Base-by-base conservation (phyloP, 2,888 invertebrate genomes). In the Eupithecia subfuscata region DNA sequence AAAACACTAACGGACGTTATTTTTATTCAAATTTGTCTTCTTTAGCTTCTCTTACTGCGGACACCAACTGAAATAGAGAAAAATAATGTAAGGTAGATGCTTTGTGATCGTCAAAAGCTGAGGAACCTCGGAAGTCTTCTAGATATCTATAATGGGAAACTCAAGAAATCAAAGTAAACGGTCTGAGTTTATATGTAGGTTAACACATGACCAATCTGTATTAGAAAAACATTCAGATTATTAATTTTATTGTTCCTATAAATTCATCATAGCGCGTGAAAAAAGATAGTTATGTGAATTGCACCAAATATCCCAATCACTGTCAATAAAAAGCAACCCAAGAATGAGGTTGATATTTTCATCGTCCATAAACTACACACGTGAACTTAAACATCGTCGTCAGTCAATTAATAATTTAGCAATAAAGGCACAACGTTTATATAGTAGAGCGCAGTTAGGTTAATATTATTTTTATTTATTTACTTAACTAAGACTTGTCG, bases 31-130 rank as follows among this genome's bases (percentile, higher is more conserved):
- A 68, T 68, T 67, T 69, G 22, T 75, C 63, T 69, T 78, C 79
- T 69, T 80, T 74, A 22, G 77, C 69, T 78, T 73, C 74, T n/a
- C 69, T 77, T 11, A 80, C 80, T 43, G 78, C 75, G 30, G 80
- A 75, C 69, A 80, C 77, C 76, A 82, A 73, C 85, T 85, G 82
- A 60, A 83, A 84, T 52, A 71, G 48, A 70, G 12, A 60, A 60
- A 71, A 52, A 69, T 22, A 22, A 25, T 22, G 22, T 68, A 45
- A 40, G 5, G 3, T 43, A 16, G n/a, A 6, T 40, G 11, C 11
- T 25, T 40, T 40, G 12, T 14, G 12, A 60, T 25, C 5, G 2
- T 60, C 60, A 22, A 60, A 52, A 56, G 12, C 11, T 56, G 48
- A 8, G 18, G 11, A 56, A 56, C 11, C 11, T 56, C n/a, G 11